phyloP scores from a whole-genome alignment of 2,888 invertebrate species.

The Ormia ochracea region DNA sequence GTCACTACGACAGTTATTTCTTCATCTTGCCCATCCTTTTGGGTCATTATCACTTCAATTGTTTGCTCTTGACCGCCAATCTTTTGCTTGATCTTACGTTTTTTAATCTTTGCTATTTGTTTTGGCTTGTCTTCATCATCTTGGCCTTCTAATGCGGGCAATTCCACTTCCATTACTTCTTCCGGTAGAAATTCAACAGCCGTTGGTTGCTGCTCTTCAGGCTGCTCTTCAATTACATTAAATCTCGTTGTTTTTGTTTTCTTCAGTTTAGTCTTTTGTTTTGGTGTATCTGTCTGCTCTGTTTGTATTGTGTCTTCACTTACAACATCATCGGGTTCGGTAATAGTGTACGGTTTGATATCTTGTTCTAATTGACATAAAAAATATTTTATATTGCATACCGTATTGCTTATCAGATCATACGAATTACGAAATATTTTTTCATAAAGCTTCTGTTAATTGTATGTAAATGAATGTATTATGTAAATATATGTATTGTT shows the following conservation, averaged over 20 bases:
- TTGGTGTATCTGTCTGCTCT: constrained; percentile 68
- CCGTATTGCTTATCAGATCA: constrained; percentile 19
- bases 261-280: constrained; percentile 70
- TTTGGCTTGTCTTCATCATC: constrained; percentile 65
- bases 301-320: constrained; percentile 74
- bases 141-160: constrained; percentile 59
- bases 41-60: constrained; percentile 69
- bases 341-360: constrained; percentile 72
- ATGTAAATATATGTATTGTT: not conserved
- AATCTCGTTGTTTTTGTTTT: constrained; percentile 67
- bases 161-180: constrained; percentile 67
- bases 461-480: not conserved
- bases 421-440: not conserved
- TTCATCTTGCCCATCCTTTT: constrained; percentile 70
- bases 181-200: constrained; percentile 69
- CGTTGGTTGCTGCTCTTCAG: constrained; percentile 66
- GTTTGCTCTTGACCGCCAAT: constrained; percentile 69
- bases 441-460: constrained; percentile 10
- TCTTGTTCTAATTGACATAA: constrained; percentile 63
- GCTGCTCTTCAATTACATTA: constrained; percentile 71
- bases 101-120: constrained; percentile 67
- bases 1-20: constrained; percentile 67
- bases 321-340: constrained; percentile 76
- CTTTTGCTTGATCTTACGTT: constrained; percentile 71
- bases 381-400: constrained; percentile 52